Evolutionary conservation across 2,113 vertebrate species (phyloP), one percentile per base, ranked within the genome.

Genomic region (Albula glossodonta): DNA sequence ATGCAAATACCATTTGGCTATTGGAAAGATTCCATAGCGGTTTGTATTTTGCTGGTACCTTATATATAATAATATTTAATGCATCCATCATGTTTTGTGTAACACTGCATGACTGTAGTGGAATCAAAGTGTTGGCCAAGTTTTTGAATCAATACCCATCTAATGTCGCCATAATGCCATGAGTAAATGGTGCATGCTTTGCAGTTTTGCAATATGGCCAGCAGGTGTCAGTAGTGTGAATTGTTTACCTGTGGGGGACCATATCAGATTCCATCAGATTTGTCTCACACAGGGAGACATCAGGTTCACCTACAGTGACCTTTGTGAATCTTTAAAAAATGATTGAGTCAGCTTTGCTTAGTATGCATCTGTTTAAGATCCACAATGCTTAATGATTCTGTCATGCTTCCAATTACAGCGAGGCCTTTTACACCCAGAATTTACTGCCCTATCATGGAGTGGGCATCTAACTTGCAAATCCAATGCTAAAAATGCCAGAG

Each of bases 221-320:
- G 89, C 89, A 94, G 92, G 88, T 84, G 53, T 92, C 90, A 91
- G 90, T 86, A 89, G 80, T 81, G 5, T 25, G 51, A n/a, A n/a
- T 51, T 4, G 1, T 81, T 52, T 66, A 22, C 17, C 31, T 2
- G 19, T 48, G n/a, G 22, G 70, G 22, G 7, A 17, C 4, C 51
- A 41, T 83, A 83, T 89, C 50, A 15, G 25, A 52, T n/a, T 74
- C n/a, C 19, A 0, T 66, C 22, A 7, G 31, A 41, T 41, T 41
- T 41, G 31, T 41, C 31, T 41, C 31, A 41, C 31, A 41, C 31
- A 41, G 31, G 31, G 31, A 41, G 31, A 41, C 31, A 41, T 41
- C 31, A 41, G 31, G n/a, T 74, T 74, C 70, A 74, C 22, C n/a
- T 74, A 9, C 70, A 74, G 70, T 74, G n/a, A 74, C n/a, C 70